Evolutionary conservation across 2,113 vertebrate genomes (phyloP), one percentile per base, ranked within the genome.

Genomic region (Pollimyrus isidori): DNA sequence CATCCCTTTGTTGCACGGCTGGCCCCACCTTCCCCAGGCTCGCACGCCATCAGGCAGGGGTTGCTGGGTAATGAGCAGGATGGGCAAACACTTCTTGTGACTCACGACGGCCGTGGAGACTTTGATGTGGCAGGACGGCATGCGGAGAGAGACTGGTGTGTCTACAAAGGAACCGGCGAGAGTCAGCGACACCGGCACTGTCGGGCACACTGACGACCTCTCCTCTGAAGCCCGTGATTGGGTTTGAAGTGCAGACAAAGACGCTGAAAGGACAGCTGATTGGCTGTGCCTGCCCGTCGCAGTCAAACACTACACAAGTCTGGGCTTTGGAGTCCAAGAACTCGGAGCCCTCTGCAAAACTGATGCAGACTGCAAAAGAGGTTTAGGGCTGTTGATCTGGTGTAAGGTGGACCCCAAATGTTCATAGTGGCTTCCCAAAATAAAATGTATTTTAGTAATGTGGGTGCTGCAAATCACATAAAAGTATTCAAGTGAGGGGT

Each of bases 31-130:
- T 84, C 69, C 45, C 35, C 42, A 11, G 62, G 35, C 76, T 46
- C 15, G 10, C 13, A 48, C 21, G 62, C 50, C 82, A 87, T 90
- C n/a, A 53, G 62, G 11, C 89, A 86, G 56, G 35, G 80, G 93
- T 93, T 94, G 94, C 94, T 89, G 53, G 89, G 93, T 91, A 91
- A 93, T 91, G 92, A 94, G 92, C 80, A 86, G 92, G 90, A 92
- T 88, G 82, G 92, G 91, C 92, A 94, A 94, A 93, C 90, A 93
- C 3, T 21, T 88, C 80, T 58, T 92, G 88, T 0, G 4, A 76
- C 83, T 87, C 69, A 7, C 82, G 92, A 89, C 91, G 91, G 92
- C 90, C 87, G 91, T 91, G 46, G 4, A 30, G 73, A 73, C 92
- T 94, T 92, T 91, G 92, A 93, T 92, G 88, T 89, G 52, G 73